Percentiles rank a stretch among this genome's conserved stretches.
Evolutionary conservation across 2,113 vertebrate genomes (phyloP).

Genomic region (Melanocharis versteri): DNA sequence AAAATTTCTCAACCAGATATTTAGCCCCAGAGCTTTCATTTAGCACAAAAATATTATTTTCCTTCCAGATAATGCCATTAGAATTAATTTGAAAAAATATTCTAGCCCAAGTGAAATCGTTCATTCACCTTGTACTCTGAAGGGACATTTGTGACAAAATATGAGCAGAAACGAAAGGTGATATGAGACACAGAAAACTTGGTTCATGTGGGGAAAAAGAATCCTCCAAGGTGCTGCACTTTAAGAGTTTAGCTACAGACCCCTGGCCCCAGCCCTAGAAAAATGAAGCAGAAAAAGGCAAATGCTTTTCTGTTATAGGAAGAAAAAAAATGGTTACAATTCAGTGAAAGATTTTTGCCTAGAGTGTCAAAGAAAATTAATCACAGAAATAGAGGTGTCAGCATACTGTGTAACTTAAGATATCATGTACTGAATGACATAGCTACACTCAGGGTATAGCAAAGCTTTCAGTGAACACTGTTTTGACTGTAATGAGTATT

Average conservation of each 20-base stretch:
- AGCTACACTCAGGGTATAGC: background rate
- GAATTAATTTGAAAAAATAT: background rate
- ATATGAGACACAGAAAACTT: background rate
- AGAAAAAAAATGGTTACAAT: background rate
- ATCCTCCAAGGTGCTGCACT: background rate
- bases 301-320: background rate
- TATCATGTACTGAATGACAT: background rate
- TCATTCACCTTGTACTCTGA: background rate
- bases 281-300: constrained; percentile 8
- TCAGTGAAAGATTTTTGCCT: background rate
- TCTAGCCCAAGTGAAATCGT: background rate
- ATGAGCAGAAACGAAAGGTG: background rate
- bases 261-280: background rate
- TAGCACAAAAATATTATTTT: background rate
- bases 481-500: background rate
- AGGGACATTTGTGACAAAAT: background rate
- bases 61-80: background rate
- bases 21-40: background rate
- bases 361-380: background rate
- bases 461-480: background rate
- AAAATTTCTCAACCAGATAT: background rate
- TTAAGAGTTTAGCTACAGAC: constrained; percentile 11
- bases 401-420: background rate
- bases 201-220: background rate
- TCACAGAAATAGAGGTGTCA: background rate